Percentiles rank a stretch among this genome's conserved stretches.
Evolutionary conservation across 1,140 invertebrate species (phyloP).

Genomic region (Telenomus remus): DNA sequence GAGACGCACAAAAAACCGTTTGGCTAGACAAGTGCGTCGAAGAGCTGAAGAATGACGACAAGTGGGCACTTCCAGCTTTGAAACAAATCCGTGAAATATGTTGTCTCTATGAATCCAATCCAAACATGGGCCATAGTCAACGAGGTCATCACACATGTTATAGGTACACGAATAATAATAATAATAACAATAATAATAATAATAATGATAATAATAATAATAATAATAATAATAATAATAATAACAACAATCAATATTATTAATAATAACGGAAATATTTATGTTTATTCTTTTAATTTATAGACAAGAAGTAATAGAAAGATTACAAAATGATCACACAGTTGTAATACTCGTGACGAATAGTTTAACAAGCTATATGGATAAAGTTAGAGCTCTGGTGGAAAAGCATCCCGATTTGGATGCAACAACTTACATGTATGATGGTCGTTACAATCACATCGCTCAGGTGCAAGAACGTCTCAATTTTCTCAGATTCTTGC

Average conservation of each 20-base stretch:
- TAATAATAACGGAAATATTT: no score
- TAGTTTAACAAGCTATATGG: slow-evolving; percentile 95
- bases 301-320: slow-evolving; percentile 90
- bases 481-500: slow-evolving; percentile 93
- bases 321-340: slow-evolving; percentile 92
- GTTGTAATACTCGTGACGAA: slow-evolving; percentile 95
- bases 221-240: no score
- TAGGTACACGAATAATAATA: slow-evolving; percentile 70
- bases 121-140: slow-evolving; percentile 80
- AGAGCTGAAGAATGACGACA: slow-evolving; percentile 90
- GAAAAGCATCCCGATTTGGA: slow-evolving; percentile 87
- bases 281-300: slow-evolving; percentile 65
- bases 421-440: slow-evolving; percentile 87
- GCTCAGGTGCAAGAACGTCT: slow-evolving; percentile 95
- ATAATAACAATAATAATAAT: no score
- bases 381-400: slow-evolving; percentile 83
- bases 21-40: slow-evolving; percentile 98
- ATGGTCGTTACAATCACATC: slow-evolving; percentile 93
- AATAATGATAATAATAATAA: no score
- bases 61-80: slow-evolving; percentile 94
- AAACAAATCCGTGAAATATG: slow-evolving; percentile 98
- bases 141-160: slow-evolving; percentile 80
- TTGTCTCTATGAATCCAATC: slow-evolving; percentile 91
- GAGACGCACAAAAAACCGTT: slow-evolving; percentile 95
- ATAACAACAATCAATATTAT: no score